phyloP scores from a whole-genome alignment of 2,888 invertebrate genomes.

The Epinotia nisella region DNA sequence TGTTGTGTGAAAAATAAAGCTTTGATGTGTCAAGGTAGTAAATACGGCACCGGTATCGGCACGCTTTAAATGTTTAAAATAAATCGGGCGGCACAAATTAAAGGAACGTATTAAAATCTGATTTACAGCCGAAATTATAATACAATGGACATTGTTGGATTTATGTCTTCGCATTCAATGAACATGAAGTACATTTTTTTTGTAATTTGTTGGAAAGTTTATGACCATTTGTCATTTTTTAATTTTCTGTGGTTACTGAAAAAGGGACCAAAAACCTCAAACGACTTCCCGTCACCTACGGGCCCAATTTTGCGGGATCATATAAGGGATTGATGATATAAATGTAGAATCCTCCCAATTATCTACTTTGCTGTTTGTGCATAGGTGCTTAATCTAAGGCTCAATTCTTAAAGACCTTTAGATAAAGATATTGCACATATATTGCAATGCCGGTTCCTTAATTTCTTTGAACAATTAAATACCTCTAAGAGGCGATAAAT shows the following conservation, averaged over 20 bases:
- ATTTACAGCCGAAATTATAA: slow-evolving; percentile 74
- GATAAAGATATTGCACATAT: too few relatives aligned
- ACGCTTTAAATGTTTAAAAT: slow-evolving; percentile 58
- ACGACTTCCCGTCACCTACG: too few relatives aligned
- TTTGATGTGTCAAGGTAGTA: slow-evolving; percentile 54
- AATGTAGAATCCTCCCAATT: too few relatives aligned
- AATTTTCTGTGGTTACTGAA: slow-evolving; percentile 22
- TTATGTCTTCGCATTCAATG: slow-evolving; percentile 68
- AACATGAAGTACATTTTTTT: slow-evolving; percentile 56
- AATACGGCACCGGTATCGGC: slow-evolving; percentile 57
- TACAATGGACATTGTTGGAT: slow-evolving; percentile 71
- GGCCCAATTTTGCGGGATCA: too few relatives aligned
- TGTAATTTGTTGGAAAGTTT: slow-evolving; percentile 33
- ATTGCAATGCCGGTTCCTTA: too few relatives aligned
- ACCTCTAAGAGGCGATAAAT: too few relatives aligned
- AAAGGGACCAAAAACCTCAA: not conserved
- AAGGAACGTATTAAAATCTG: slow-evolving; percentile 69
- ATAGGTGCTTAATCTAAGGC: too few relatives aligned
- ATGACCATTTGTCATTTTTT: slow-evolving; percentile 28
- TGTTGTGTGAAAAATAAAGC: slow-evolving; percentile 35
- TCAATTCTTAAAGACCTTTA: too few relatives aligned
- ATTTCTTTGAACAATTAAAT: too few relatives aligned
- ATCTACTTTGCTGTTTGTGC: too few relatives aligned
- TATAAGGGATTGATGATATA: too few relatives aligned
- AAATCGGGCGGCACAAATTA: slow-evolving; percentile 68